Base-by-base conservation (phyloP, 2,797 vertebrate species). In the Gorsachius magnificus region DNA sequence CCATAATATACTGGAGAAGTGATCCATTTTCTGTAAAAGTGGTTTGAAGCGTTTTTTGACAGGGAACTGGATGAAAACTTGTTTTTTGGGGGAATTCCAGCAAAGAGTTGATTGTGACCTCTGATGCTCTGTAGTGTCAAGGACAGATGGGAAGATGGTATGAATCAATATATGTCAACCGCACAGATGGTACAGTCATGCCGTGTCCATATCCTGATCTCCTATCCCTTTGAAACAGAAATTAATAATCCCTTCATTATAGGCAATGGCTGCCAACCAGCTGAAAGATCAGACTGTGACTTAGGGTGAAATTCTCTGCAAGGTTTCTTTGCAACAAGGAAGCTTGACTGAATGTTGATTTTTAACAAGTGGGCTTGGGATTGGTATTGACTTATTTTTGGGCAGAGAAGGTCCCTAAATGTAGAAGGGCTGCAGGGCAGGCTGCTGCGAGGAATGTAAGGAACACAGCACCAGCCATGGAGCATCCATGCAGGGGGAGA, bases 111-210 rank as follows among this genome's bases (percentile, higher is more conserved):
- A 97, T 86, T 95, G 95, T 97, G 98, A 98, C 98, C 97, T 97
- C 95, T 95, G 94, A 94, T 97, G 95, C 96, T 94, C 94, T 95
- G 85, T 97, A 89, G 96, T 98, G 97, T 98, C 97, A 98, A 98
- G 97, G 98, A 98, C 98, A 98, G 98, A 98, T 98, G 98, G 98
- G 96, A 96, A 98, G 97, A 98, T 97, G 97, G 97, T 97, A 95
- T 97, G 97, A 98, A 98, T 98, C 97, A 98, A 98, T 98, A 97
- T 97, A 98, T 98, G 98, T 98, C 98, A 98, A 88, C 96, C 0
- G 96, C 98, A 98, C 98, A 98, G 98, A 98, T 98, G 98, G 98
- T 97, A 97, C 91, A 97, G 97, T 97, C 97, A 96, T 96, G 96
- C 97, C 97, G 97, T 98, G 97, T 98, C 98, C 98, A 98, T 96